Base-by-base conservation (phyloP, 2,113 vertebrate genomes). In the Callorhinus ursinus region DNA sequence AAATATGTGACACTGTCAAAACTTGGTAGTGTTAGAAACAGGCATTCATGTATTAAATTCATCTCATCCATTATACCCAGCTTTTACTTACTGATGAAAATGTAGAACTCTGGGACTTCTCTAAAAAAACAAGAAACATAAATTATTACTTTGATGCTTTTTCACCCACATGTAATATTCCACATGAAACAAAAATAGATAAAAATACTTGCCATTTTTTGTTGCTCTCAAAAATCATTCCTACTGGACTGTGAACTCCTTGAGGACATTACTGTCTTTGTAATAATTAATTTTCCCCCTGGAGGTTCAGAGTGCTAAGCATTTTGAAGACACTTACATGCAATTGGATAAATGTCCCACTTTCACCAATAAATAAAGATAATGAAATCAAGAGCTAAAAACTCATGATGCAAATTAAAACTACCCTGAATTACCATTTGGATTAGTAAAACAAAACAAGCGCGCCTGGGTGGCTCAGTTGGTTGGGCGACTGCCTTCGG, bases 341-440 rank as follows among this genome's bases (percentile, higher is more conserved):
- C 33, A 63, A 16, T 57, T 93, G 92, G 90, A 81, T 80, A 69
- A 77, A 77, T 89, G 21, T 10, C 61, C 57, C 16, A 39, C 69
- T 65, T 83, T 67, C 61, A 93, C 71, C 46, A 53, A 65, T 24
- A 83, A 94, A 90, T 67, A 59, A 91, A 49, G 14, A 61, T 61
- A 95, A 82, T 55, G 9, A 95, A 93, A 88, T 83, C 55, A 89
- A 90, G 63, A 87, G 31, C 90, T 92, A 51, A 76, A 96, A 90
- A 46, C 26, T 81, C 86, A 8, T n/a, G 65, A 36, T 90, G 57
- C 14, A 90, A 93, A 85, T 85, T 51, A 84, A 84, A 88, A 88
- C 36, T 57, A 94, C 61, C 13, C 21, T 61, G 15, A 92, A 94
- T 88, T 80, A 55, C 61, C n/a, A 33, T 63, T 84, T 67, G 39